Percentiles rank a stretch among this genome's conserved stretches.
phyloP scores from a whole-genome alignment of 64 coral and sea anemone genomes.

The Montipora cactus region DNA sequence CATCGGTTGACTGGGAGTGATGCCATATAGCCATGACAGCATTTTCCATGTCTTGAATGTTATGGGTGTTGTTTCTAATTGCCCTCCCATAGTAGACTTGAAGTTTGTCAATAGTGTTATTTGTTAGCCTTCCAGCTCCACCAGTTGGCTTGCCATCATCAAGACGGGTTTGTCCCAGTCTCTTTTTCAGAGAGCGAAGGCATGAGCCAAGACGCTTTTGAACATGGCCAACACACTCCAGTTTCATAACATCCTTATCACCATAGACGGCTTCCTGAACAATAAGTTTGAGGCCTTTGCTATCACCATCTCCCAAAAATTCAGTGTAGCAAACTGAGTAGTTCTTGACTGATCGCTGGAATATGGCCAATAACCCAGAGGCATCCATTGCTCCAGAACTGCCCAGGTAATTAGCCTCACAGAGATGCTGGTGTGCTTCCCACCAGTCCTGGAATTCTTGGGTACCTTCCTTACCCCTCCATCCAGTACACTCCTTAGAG shows the following conservation, averaged over 20 bases:
- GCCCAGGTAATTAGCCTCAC: neutral
- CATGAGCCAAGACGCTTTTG: slow-evolving; percentile 51
- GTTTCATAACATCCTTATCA: neutral
- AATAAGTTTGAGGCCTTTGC: slow-evolving; percentile 33
- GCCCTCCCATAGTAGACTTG: slow-evolving; percentile 73
- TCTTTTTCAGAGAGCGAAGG: slow-evolving; percentile 58
- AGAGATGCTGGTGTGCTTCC: slow-evolving; percentile 29
- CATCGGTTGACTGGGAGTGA: slow-evolving; percentile 45
- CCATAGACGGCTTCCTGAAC: slow-evolving; percentile 26
- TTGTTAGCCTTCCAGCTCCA: slow-evolving; percentile 48
- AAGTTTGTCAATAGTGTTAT: slow-evolving; percentile 44
- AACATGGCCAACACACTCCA: slow-evolving; percentile 60
- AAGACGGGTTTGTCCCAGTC: neutral
- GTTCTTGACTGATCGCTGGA: slow-evolving; percentile 34
- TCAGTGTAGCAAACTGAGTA: slow-evolving; percentile 50
- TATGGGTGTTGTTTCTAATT: slow-evolving; percentile 63
- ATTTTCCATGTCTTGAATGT: slow-evolving; percentile 60
- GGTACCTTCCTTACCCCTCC: slow-evolving; percentile 8
- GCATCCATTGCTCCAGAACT: slow-evolving; percentile 32
- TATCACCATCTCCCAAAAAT: slow-evolving; percentile 61
- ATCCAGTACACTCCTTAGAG: slow-evolving; percentile 15
- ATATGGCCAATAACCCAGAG: slow-evolving; percentile 26
- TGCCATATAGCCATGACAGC: slow-evolving; percentile 72
- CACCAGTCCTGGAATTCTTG: slow-evolving; percentile 34
- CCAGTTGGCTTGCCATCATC: slow-evolving; percentile 53